Percentiles rank a stretch among this genome's conserved stretches.
phyloP scores from a whole-genome alignment of 2,888 invertebrate genomes.

The Anaspis maculata region DNA sequence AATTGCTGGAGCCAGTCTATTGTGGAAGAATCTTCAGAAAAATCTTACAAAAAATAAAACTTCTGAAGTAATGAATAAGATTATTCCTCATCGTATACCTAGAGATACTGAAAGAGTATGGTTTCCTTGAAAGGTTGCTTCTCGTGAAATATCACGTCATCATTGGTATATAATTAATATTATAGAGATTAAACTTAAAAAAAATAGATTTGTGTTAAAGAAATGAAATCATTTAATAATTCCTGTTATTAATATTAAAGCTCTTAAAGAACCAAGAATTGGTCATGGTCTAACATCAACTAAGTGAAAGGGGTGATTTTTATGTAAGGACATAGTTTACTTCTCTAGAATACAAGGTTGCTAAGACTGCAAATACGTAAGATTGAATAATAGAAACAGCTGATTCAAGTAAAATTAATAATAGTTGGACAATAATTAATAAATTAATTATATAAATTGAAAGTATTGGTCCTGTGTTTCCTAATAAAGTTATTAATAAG shows the following conservation, averaged over 20 bases:
- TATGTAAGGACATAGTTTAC: slow-evolving; percentile 49
- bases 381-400: slow-evolving; percentile 58
- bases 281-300: slow-evolving; percentile 61
- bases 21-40: slow-evolving; percentile 53
- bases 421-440: slow-evolving; percentile 23
- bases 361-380: slow-evolving; percentile 58
- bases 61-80: slow-evolving; percentile 66
- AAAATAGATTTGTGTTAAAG: slow-evolving; percentile 46
- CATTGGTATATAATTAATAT: slow-evolving; percentile 54
- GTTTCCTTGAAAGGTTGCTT: slow-evolving; percentile 57
- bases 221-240: slow-evolving; percentile 56
- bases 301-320: slow-evolving; percentile 58
- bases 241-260: slow-evolving; percentile 49
- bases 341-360: slow-evolving; percentile 61
- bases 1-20: slow-evolving; percentile 46
- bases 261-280: slow-evolving; percentile 50
- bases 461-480: slow-evolving; percentile 38
- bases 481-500: slow-evolving; percentile 47
- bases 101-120: slow-evolving; percentile 52
- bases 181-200: slow-evolving; percentile 44
- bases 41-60: slow-evolving; percentile 54
- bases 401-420: slow-evolving; percentile 46
- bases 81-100: slow-evolving; percentile 61
- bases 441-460: slow-evolving; percentile 23
- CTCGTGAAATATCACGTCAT: slow-evolving; percentile 62